Evolutionary conservation across 2,888 invertebrate species (phyloP).

Genomic region (Hypomecis atomaria): DNA sequence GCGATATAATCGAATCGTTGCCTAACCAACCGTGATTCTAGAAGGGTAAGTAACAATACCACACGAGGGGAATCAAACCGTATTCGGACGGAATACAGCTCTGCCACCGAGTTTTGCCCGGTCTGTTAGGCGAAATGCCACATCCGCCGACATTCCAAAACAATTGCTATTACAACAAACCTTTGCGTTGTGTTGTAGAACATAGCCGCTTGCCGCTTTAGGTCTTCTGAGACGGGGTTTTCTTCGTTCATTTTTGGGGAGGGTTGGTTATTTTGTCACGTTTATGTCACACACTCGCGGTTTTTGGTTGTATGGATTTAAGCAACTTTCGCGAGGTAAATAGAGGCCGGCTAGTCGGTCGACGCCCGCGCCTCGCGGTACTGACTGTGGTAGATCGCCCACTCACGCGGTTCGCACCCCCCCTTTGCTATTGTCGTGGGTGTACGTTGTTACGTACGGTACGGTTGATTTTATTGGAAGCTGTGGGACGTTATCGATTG

Average conservation of each 20-base stretch:
- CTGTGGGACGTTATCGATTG: conserved; percentile 4
- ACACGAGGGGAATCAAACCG: conserved; percentile 20
- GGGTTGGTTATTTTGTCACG: conserved; percentile 49
- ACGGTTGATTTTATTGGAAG: conserved; percentile 40
- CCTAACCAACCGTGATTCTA: conserved; percentile 11
- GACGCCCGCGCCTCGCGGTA: conserved; percentile 77
- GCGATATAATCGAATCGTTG: conserved; percentile 29
- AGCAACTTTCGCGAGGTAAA: conserved; percentile 49
- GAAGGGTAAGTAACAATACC: not conserved
- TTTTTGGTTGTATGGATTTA: conserved; percentile 34
- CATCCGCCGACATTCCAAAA: conserved; percentile 51
- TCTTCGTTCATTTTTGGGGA: conserved; percentile 70
- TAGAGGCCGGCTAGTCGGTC: conserved; percentile 66
- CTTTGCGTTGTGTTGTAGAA: conserved; percentile 79
- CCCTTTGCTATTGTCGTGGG: conserved; percentile 56
- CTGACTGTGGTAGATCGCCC: conserved; percentile 59
- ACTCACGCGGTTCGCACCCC: conserved; percentile 69
- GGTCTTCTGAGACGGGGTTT: conserved; percentile 70
- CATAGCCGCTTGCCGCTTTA: conserved; percentile 79
- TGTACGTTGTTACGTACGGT: conserved; percentile 53
- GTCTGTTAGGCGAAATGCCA: conserved; percentile 35
- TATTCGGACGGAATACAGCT: conserved; percentile 27
- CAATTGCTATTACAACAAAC: conserved; percentile 59
- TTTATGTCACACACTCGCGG: conserved; percentile 36
- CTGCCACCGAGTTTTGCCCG: conserved; percentile 10